phyloP scores from a whole-genome alignment of 2,797 vertebrate genomes.

The Cryptoprocta ferox region DNA sequence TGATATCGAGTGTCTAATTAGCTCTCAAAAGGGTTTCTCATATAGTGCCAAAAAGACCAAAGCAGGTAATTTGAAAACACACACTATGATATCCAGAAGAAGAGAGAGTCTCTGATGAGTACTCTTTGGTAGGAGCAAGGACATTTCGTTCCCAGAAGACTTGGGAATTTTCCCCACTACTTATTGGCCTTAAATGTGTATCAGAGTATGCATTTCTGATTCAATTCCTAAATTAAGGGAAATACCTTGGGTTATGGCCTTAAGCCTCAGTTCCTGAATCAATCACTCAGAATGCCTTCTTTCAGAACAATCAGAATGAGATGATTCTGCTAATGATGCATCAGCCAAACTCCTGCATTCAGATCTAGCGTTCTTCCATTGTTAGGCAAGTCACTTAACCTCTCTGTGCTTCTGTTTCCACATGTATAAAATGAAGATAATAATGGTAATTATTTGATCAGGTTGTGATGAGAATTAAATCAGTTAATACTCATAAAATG shows the following conservation, averaged over 20 bases:
- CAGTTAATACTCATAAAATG: background rate
- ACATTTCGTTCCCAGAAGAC: background rate
- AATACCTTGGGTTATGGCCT: background rate
- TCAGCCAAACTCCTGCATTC: background rate
- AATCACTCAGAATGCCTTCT: background rate
- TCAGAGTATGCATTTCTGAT: background rate
- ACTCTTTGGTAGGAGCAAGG: background rate
- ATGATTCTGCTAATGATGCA: background rate
- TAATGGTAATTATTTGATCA: background rate
- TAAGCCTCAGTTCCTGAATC: background rate
- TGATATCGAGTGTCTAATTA: background rate
- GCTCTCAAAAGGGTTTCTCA: background rate
- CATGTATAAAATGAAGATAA: background rate
- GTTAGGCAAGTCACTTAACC: background rate
- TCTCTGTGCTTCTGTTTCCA: background rate
- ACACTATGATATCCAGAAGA: background rate
- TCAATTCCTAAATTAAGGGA: background rate
- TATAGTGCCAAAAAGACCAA: background rate
- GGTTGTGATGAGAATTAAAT: background rate
- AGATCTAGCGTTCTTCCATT: background rate
- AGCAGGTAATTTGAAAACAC: background rate
- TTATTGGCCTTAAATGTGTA: background rate
- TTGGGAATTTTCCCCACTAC: background rate
- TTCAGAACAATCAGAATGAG: background rate
- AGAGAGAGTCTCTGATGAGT: background rate